Percentiles rank a stretch among this genome's conserved stretches.
phyloP scores from a whole-genome alignment of 2,888 invertebrate species.

The Aphidoletes aphidimyza region DNA sequence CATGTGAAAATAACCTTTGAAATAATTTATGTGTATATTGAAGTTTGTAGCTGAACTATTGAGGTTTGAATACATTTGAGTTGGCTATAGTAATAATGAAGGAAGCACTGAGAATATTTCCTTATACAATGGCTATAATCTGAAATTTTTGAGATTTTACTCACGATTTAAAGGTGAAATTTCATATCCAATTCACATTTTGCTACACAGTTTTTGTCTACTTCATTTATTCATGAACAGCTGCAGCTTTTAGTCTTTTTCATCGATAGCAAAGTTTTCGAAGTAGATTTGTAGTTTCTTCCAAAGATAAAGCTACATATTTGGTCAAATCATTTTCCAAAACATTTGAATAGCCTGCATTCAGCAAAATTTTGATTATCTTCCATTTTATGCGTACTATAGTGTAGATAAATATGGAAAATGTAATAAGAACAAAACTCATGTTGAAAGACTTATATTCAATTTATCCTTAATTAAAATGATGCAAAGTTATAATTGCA shows the following conservation, averaged over 20 bases:
- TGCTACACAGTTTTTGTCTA: not conserved
- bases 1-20: constrained; percentile 15
- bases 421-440: not conserved
- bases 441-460: not conserved
- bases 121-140: not conserved
- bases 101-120: not conserved
- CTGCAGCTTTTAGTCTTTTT: no score
- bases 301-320: no score
- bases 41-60: not conserved
- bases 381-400: no score
- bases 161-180: constrained; percentile 21
- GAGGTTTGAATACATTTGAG: not conserved
- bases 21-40: constrained; percentile 18
- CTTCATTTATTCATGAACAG: no score
- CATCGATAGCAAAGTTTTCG: not conserved
- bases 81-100: no score
- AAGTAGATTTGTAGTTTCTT: not conserved
- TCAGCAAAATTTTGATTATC: no score
- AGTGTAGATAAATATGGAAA: no score
- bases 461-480: constrained; percentile 16
- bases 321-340: no score
- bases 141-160: constrained; percentile 4
- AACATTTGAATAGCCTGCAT: no score
- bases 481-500: constrained; percentile 13
- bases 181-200: constrained; percentile 28